Conservation (phyloP, 2,888 invertebrate species). For the Amphipoea oculea region DNA sequence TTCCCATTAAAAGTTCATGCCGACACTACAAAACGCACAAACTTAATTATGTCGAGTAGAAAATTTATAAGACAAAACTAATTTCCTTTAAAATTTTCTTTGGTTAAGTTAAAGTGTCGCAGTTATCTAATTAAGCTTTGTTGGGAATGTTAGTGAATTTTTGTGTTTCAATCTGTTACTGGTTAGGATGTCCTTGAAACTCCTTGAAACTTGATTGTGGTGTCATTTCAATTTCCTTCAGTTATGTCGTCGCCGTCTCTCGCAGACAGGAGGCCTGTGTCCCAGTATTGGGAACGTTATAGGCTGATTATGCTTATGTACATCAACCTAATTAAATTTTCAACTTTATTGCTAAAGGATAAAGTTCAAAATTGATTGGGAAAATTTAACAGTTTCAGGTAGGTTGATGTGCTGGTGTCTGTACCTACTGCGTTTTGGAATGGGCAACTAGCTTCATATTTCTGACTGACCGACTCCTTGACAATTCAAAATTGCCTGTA, state of each 20-base stretch:
- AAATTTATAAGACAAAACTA: slow-evolving; percentile 74
- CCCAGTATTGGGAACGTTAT: too few relatives aligned
- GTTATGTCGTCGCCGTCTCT: neutral
- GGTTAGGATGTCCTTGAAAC: neutral
- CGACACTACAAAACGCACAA: slow-evolving; percentile 73
- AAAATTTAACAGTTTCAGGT: too few relatives aligned
- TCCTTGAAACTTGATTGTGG: neutral
- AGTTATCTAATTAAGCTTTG: slow-evolving; percentile 52
- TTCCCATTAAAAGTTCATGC: slow-evolving; percentile 80
- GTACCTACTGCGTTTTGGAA: too few relatives aligned
- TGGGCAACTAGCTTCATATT: neutral
- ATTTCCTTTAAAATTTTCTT: slow-evolving; percentile 66
- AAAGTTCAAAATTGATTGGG: too few relatives aligned
- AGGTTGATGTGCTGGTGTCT: too few relatives aligned
- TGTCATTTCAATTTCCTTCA: neutral
- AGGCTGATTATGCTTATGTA: too few relatives aligned
- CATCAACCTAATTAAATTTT: too few relatives aligned
- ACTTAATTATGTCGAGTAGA: slow-evolving; percentile 77
- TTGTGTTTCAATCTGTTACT: slow-evolving; percentile 41
- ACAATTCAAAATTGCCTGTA: neutral
- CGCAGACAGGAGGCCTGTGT: neutral
- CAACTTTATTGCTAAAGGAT: too few relatives aligned
- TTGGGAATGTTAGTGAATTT: slow-evolving; percentile 20
- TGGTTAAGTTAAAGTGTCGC: slow-evolving; percentile 55
- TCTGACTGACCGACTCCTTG: neutral